These are phyloP conservation scores for Leptatherina wallacei DNA, from an alignment of 2,797 vertebrate species.

Conservation along the genomic window DNA sequence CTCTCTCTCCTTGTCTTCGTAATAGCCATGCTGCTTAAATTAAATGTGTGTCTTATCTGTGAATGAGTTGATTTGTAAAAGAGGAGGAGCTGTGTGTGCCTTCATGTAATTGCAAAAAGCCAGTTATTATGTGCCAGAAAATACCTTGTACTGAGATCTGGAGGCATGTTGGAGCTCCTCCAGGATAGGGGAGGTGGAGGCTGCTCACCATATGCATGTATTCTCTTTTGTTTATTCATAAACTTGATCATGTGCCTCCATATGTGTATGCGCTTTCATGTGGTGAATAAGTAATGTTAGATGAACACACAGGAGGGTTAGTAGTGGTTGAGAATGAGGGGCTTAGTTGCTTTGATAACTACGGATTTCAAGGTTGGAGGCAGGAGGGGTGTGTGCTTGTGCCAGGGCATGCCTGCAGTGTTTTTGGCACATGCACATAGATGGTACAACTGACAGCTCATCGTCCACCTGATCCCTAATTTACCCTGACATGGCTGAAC, in stretches of 20 bases:
- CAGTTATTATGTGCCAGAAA: constrained; percentile 52
- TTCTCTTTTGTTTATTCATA: constrained; percentile 60
- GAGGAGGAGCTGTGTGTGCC: constrained; percentile 30
- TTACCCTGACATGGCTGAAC: constrained; percentile 75
- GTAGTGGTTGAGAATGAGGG: constrained; percentile 51
- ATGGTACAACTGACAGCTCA: constrained; percentile 71
- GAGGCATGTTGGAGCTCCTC: constrained; percentile 52
- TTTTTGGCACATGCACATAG: constrained; percentile 67
- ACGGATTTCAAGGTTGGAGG: constrained; percentile 39
- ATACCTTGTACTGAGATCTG: constrained; percentile 49
- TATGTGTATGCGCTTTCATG: constrained; percentile 41
- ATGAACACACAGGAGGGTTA: constrained; percentile 60
- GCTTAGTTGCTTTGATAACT: constrained; percentile 50
- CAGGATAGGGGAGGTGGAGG: constrained; percentile 50
- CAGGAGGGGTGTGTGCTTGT: constrained; percentile 46
- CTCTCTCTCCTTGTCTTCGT: constrained; percentile 30
- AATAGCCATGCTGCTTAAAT: constrained; percentile 41
- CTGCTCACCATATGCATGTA: constrained; percentile 63
- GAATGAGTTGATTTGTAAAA: constrained; percentile 59
- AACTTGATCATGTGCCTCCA: constrained; percentile 40
- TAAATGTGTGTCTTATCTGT: constrained; percentile 47
- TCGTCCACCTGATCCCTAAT: constrained; percentile 78
- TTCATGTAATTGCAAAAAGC: constrained; percentile 57
- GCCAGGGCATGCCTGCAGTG: constrained; percentile 69
- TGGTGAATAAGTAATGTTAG: constrained; percentile 54